Percentiles rank a stretch among this genome's conserved stretches.
phyloP scores from a whole-genome alignment of 2,888 invertebrate genomes.

The Gymnocheta viridis region DNA sequence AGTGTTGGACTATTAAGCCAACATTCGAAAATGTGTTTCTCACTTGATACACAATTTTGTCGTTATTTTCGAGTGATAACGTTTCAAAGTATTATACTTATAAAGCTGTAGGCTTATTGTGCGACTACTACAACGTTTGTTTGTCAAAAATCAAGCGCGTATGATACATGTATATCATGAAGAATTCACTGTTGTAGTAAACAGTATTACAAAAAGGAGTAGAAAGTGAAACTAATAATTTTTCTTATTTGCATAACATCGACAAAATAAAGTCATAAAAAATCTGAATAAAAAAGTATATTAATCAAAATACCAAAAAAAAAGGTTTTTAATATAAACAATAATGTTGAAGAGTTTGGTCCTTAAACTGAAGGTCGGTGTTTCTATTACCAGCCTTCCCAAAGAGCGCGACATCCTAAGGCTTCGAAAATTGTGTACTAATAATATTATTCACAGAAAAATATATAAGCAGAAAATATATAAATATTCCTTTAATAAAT shows the following conservation, averaged over 20 bases:
- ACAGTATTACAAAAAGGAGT: background rate
- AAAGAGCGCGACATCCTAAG: too few species aligned
- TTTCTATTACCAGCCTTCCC: too few species aligned
- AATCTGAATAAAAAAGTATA: background rate
- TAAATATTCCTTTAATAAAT: too few species aligned
- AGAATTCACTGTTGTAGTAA: background rate
- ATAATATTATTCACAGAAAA: too few species aligned
- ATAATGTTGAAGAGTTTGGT: too few species aligned
- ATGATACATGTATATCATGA: background rate
- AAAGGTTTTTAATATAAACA: too few species aligned
- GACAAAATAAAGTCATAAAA: background rate
- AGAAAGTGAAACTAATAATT: background rate
- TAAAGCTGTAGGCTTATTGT: background rate
- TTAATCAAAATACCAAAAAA: too few species aligned
- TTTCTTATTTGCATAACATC: background rate
- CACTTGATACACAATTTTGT: background rate
- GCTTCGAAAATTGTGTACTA: too few species aligned
- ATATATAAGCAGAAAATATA: too few species aligned
- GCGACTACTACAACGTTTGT: background rate
- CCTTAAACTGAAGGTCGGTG: too few species aligned
- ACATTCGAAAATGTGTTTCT: background rate
- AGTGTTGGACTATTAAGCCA: constrained; percentile 21
- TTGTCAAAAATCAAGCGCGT: constrained; percentile 6
- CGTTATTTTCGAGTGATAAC: background rate
- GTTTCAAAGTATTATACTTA: background rate